Evolutionary conservation across 2,888 invertebrate genomes (phyloP).

Genomic region (Itoplectis maculator): DNA sequence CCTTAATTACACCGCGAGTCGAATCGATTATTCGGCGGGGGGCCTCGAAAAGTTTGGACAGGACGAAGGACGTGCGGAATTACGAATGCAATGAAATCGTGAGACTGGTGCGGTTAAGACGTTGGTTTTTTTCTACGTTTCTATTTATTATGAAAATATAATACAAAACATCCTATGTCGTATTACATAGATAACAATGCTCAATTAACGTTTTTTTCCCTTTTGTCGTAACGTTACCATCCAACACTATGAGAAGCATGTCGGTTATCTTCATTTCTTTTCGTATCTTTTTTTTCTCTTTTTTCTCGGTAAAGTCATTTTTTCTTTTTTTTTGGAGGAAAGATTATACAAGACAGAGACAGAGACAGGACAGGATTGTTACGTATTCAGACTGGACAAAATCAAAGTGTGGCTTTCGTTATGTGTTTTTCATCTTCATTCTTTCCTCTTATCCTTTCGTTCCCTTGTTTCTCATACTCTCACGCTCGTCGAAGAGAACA

Average conservation of each 20-base stretch:
- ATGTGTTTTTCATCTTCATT: constrained; percentile 28
- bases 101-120: constrained; percentile 79
- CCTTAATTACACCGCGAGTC: constrained; percentile 55
- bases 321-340: constrained; percentile 57
- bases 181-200: constrained; percentile 85
- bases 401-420: constrained; percentile 65
- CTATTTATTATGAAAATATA: constrained; percentile 86
- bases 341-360: constrained; percentile 49
- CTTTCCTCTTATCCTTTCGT: constrained; percentile 63
- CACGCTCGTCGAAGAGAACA: constrained; percentile 28
- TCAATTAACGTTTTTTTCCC: constrained; percentile 83
- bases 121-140: constrained; percentile 84
- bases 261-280: constrained; percentile 69
- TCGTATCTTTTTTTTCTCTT: constrained; percentile 58
- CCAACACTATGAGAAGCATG: constrained; percentile 81
- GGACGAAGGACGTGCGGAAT: neutral
- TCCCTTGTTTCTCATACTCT: constrained; percentile 54
- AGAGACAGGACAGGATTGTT: constrained; percentile 51
- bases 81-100: constrained; percentile 24
- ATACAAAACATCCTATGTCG: constrained; percentile 86
- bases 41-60: constrained; percentile 1
- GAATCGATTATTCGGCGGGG: constrained; percentile 50
- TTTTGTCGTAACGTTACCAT: constrained; percentile 82
- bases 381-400: constrained; percentile 75
- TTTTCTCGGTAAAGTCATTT: constrained; percentile 62